Evolutionary conservation across 1,140 invertebrate species (phyloP), one percentile per base, ranked within the genome.

Genomic region (Triops longicaudatus): DNA sequence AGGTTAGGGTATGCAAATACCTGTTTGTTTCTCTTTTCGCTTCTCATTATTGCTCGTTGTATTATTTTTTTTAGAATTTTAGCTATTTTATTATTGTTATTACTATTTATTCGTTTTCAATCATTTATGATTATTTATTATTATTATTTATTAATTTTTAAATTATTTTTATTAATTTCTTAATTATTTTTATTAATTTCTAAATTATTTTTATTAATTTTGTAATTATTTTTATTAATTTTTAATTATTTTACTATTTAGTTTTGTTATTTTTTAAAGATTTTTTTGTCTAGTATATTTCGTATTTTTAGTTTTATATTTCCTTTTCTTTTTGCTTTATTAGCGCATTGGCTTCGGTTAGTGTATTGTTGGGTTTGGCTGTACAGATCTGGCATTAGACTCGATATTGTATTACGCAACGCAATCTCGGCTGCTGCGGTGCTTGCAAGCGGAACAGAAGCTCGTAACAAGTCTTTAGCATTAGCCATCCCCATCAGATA

Each of bases 381-480:
- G 17, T 63, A 22, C 17, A 22, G 14, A 63, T 63, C 17, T 63
- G 50, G 50, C 50, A 63, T 63, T 63, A 14, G n/a, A 63, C 17
- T 17, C 5, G 50, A 63, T 63, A 63, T 63, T 63, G 50, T 63
- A 14, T 63, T 63, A 63, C 50, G 50, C 50, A 63, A 63, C n/a
- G 50, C 50, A 63, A 63, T 63, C 50, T 63, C 50, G n/a, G 17
- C 22, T 10, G 50, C 50, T n/a, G 22, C 31, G 2, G 22, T 63
- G 50, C 50, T 63, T 63, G 50, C 50, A 63, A 22, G 1, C 50
- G 17, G 50, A 63, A 63, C 50, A 63, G 50, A 63, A 63, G 50
- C 50, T 63, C 50, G 17, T 63, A 63, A 63, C 50, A 63, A 63
- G 50, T 63, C 50, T 63, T 63, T 17, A 63, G 50, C 50, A 63